Evolutionary conservation across 2,113 vertebrate species (phyloP), one percentile per base, ranked within the genome.

Genomic region (Varanus salvator): DNA sequence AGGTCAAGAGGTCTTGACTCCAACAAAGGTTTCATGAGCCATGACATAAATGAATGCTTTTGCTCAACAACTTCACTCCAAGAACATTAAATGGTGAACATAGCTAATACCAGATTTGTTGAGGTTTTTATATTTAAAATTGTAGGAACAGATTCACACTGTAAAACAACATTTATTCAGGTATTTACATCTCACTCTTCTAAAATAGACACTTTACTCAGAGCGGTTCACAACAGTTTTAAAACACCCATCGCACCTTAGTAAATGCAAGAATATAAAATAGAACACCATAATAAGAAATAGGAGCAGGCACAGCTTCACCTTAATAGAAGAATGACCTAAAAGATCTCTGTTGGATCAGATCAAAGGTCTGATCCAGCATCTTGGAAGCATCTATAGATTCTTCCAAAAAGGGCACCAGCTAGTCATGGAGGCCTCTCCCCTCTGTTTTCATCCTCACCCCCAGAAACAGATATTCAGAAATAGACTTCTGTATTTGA

Each of bases 11-110:
- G 8, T 74, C 25, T 21, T 44, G 68, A 54, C 14, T 50, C 74
- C 23, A 29, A 17, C 15, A 90, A 92, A 92, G 81, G 82, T 91
- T 60, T 21, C 48, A 0, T 2, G 31, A 5, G 88, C 75, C 91
- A 89, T 86, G 81, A 15, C 75, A 80, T 15, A 75, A 60, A 83
- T 89, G 19, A 87, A 3, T 0, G 0, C 19, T 44, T 84, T 54
- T 4, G 48, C 38, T 50, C 80, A 74, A 81, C 38, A 1, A 1
- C 64, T 8, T 31, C 77, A 44, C 7, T 84, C 0, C 4, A 69
- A n/a, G 27, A 91, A 80, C 15, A 44, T 23, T 60, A 38, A 12
- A 86, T 64, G 27, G 34, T 29, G 17, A 25, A 38, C 34, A 17
- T 19, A 17, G 52, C 23, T 75, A 31, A 34, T 60, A 29, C n/a